Conservation (phyloP, 2,888 invertebrate species). For the Coenonympha glycerion region DNA sequence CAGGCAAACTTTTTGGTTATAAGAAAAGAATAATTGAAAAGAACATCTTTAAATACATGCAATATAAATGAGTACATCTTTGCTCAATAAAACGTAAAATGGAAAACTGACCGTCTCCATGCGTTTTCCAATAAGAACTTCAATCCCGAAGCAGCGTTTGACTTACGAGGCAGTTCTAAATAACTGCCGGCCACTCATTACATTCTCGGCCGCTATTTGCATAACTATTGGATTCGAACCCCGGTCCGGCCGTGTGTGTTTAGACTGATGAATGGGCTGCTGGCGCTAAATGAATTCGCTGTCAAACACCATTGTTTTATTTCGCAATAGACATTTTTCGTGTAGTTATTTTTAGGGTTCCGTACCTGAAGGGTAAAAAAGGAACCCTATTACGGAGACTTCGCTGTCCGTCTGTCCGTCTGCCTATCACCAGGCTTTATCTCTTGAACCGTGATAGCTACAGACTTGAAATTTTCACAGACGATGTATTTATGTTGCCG, state of each 20-base stretch:
- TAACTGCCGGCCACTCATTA: constrained; percentile 74
- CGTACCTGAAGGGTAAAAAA: too few species aligned
- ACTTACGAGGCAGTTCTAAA: constrained; percentile 72
- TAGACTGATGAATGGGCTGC: constrained; percentile 65
- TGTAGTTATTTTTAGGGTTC: constrained; percentile 20
- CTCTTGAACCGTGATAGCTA: too few species aligned
- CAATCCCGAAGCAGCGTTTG: constrained; percentile 64
- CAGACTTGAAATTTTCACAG: too few species aligned
- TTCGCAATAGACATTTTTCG: constrained; percentile 31
- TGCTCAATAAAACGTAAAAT: too few species aligned
- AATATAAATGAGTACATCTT: too few species aligned
- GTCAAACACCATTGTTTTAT: constrained; percentile 41
- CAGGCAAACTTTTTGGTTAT: too few species aligned
- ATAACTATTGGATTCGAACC: constrained; percentile 74
- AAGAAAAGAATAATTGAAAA: too few species aligned
- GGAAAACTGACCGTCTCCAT: constrained; percentile 34
- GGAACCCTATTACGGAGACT: too few species aligned
- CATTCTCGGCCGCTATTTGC: constrained; percentile 69
- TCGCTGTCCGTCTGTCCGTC: too few species aligned
- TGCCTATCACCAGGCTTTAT: too few species aligned
- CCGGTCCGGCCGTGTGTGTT: constrained; percentile 63
- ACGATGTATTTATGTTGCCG: too few species aligned
- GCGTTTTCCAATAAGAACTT: constrained; percentile 34
- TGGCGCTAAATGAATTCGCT: constrained; percentile 60
- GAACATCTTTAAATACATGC: too few species aligned